These are phyloP conservation scores for Eupithecia exiguata DNA, from an alignment of 2,888 invertebrate genomes.

Conservation along the genomic window DNA sequence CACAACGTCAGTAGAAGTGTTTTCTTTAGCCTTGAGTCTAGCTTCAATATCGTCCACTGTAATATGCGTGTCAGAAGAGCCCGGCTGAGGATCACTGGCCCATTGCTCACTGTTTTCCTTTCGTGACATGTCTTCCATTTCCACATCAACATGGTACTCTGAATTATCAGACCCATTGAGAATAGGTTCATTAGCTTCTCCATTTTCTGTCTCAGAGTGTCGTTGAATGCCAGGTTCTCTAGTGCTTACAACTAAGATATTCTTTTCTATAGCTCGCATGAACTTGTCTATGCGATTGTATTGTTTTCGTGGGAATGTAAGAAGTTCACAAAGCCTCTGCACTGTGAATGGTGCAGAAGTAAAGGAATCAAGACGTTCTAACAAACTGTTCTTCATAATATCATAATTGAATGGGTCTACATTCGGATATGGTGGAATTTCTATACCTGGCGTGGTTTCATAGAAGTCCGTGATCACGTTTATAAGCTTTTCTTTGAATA, in stretches of 20 bases:
- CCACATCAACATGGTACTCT: slow-evolving; percentile 82
- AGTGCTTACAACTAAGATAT: slow-evolving; percentile 93
- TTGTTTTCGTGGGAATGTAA: slow-evolving; percentile 95
- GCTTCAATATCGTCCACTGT: slow-evolving; percentile 74
- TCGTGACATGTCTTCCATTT: slow-evolving; percentile 82
- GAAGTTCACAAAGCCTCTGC: slow-evolving; percentile 96
- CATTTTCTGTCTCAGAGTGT: slow-evolving; percentile 86
- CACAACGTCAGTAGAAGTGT: slow-evolving; percentile 62
- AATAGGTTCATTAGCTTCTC: slow-evolving; percentile 85
- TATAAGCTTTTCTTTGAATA: slow-evolving; percentile 94
- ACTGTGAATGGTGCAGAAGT: slow-evolving; percentile 97
- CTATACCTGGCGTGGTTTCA: slow-evolving; percentile 89
- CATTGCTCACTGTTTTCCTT: slow-evolving; percentile 70
- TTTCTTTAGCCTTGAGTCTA: slow-evolving; percentile 77
- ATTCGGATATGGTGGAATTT: slow-evolving; percentile 94
- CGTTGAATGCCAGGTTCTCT: slow-evolving; percentile 86
- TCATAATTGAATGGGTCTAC: slow-evolving; percentile 96
- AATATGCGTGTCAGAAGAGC: slow-evolving; percentile 74
- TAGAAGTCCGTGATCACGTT: slow-evolving; percentile 94
- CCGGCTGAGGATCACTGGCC: slow-evolving; percentile 70
- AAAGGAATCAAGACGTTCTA: slow-evolving; percentile 92
- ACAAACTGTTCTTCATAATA: slow-evolving; percentile 91
- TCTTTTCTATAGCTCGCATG: slow-evolving; percentile 98
- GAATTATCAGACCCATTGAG: slow-evolving; percentile 85
- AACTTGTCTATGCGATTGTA: slow-evolving; percentile 98